phyloP scores from a whole-genome alignment of 2,888 invertebrate species.

The Eristalis arbustorum region DNA sequence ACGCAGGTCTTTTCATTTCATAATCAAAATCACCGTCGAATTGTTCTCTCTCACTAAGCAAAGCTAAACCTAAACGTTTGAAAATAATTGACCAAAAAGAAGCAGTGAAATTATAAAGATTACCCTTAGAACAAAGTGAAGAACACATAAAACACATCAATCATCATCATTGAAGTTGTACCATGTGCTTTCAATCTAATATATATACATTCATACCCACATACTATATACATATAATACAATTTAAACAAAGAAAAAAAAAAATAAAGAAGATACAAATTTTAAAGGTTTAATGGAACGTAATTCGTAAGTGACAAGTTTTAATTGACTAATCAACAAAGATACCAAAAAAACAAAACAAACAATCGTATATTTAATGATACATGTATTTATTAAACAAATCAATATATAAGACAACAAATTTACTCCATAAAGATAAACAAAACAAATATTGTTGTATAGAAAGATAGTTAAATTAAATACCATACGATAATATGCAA shows the following conservation, averaged over 20 bases:
- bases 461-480: slow-evolving; percentile 38
- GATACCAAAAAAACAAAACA: neutral
- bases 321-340: slow-evolving; percentile 61
- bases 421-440: slow-evolving; percentile 56
- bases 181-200: slow-evolving; percentile 59
- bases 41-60: slow-evolving; percentile 40
- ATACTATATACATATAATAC: slow-evolving; percentile 13
- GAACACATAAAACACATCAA: neutral
- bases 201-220: slow-evolving; percentile 32
- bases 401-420: slow-evolving; percentile 48
- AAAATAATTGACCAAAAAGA: slow-evolving; percentile 52
- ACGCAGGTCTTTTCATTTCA: slow-evolving; percentile 51
- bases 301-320: slow-evolving; percentile 56
- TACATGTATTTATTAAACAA: slow-evolving; percentile 23
- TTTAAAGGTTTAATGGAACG: slow-evolving; percentile 69
- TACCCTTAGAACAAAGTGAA: neutral
- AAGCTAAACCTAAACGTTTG: neutral
- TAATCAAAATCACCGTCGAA: slow-evolving; percentile 62
- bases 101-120: neutral
- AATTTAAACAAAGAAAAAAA: neutral
- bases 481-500: slow-evolving; percentile 57
- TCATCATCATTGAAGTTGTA: slow-evolving; percentile 36
- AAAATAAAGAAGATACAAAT: slow-evolving; percentile 63
- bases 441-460: slow-evolving; percentile 50
- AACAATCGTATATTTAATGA: slow-evolving; percentile 75